Percentiles rank a stretch among this genome's conserved stretches.
phyloP scores from a whole-genome alignment of 1,140 invertebrate genomes.

The Leucophenga varia region DNA sequence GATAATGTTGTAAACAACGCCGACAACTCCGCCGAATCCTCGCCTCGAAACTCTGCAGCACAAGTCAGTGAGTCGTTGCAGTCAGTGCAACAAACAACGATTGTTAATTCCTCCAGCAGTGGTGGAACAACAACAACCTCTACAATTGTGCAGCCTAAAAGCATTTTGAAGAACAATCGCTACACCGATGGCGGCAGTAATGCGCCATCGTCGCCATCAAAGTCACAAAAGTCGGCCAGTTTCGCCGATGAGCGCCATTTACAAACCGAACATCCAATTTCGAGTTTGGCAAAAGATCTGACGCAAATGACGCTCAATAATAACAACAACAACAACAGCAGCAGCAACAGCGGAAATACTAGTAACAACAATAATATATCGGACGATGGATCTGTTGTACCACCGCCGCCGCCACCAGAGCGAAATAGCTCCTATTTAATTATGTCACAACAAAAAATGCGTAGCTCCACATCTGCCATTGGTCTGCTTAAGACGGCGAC shows the following conservation, averaged over 20 bases:
- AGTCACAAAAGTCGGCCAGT: constrained; percentile 53
- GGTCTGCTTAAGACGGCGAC: constrained; percentile 39
- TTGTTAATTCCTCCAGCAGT: not conserved
- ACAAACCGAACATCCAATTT: constrained; percentile 51
- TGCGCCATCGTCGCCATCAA: constrained; percentile 51
- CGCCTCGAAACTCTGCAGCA: constrained; percentile 10
- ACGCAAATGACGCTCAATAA: constrained; percentile 28
- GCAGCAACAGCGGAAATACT: constrained; percentile 14
- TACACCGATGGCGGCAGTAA: constrained; percentile 38
- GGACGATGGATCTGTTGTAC: constrained; percentile 25
- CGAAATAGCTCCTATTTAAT: constrained; percentile 79
- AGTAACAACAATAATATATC: constrained; percentile 6
- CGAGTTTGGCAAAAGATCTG: constrained; percentile 43
- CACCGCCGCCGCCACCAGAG: constrained; percentile 72
- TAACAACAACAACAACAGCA: constrained; percentile 34
- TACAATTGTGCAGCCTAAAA: constrained; percentile 43
- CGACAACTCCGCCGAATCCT: constrained; percentile 6
- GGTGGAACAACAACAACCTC: constrained; percentile 12
- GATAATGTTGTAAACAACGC: constrained; percentile 21
- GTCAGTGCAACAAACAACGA: not conserved
- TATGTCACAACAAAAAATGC: constrained; percentile 66
- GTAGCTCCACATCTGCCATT: constrained; percentile 28
- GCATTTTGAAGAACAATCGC: constrained; percentile 53
- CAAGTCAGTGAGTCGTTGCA: not conserved
- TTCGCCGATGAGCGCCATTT: constrained; percentile 51